These are phyloP conservation scores for Aplocera efformata DNA, from an alignment of 2,888 invertebrate species.

Conservation along the genomic window DNA sequence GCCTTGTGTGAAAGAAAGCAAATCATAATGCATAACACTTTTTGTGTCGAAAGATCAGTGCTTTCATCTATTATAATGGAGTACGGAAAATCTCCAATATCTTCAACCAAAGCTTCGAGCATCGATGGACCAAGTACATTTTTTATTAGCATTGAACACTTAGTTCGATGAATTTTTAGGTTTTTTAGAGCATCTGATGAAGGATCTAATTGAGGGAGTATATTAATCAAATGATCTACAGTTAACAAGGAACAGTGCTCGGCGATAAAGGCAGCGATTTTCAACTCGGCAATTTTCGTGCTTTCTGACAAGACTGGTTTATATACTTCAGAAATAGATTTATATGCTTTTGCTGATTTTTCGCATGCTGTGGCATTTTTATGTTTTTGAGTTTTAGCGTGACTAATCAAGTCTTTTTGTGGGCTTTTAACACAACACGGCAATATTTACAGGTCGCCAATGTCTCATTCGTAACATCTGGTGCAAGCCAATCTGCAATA, in stretches of 20 bases:
- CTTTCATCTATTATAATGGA: conserved; percentile 1
- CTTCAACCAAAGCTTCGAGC: conserved; percentile 33
- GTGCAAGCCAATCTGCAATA: not conserved
- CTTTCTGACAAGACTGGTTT: conserved; percentile 18
- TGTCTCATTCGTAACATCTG: not conserved
- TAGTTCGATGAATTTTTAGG: conserved; percentile 26
- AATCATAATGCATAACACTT: not conserved
- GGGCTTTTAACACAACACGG: conserved; percentile 25
- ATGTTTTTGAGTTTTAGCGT: conserved; percentile 34
- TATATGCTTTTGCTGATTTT: conserved; percentile 1
- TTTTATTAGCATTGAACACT: conserved; percentile 38
- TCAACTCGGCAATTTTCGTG: conserved; percentile 24
- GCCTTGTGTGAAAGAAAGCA: not conserved
- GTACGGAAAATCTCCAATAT: conserved; percentile 28
- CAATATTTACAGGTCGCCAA: conserved; percentile 28
- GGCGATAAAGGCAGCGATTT: conserved; percentile 27
- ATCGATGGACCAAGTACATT: conserved; percentile 38
- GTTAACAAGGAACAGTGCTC: conserved; percentile 20
- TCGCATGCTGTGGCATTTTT: conserved; percentile 13
- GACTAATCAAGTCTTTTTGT: conserved; percentile 33
- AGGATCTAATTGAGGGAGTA: conserved; percentile 23
- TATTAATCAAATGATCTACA: conserved; percentile 23
- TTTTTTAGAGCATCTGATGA: conserved; percentile 27
- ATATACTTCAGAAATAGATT: conserved; percentile 11
- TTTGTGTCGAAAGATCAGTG: not conserved